Base-by-base conservation (phyloP, 2,113 vertebrate species). In the Eonycteris spelaea region DNA sequence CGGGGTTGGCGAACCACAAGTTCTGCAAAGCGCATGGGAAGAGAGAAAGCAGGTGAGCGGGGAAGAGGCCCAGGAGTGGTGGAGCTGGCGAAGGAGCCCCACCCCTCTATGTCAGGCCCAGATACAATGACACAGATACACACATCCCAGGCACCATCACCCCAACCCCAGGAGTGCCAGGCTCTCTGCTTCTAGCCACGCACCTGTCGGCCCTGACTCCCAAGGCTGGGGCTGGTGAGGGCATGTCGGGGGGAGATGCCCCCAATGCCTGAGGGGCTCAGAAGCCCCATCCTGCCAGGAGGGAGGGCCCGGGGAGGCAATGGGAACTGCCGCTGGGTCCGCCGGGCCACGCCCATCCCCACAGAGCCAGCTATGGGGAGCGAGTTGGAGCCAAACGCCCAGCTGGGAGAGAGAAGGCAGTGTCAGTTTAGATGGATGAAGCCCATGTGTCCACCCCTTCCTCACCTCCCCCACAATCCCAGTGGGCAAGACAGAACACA, bases 351-450 rank as follows among this genome's bases (percentile, higher is more conserved):
- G 65, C 98, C 99, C 96, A 99, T 99, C 96, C 99, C 99, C 99
- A 99, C 99, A 99, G 99, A 99, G 95, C 99, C 99, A 98, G 99
- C 99, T 99, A 99, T 99, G 99, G 99, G 99, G 98, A 99, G 99
- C 51, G 99, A 99, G 98, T 99, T 99, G 94, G 99, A 99, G 96
- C 99, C 99, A 80, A 99, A 99, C 24, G 99, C 99, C 99, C 99
- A 99, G 97, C 99, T 99, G 97, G 71, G 94, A 92, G 79, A 95
- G 51, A 96, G 63, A 95, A 90, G 38, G 61, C 48, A 90, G 65
- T 82, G 35, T 97, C 74, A 94, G 82, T 71, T 89, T 70, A 55
- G 48, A 53, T 11, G 12, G 43, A 48, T 26, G 11, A 63, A 22
- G 15, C 19, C 35, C 18, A 18, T 7, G 18, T 48, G 15, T n/a